phyloP scores from a whole-genome alignment of 2,113 vertebrate genomes.

The Gobius niger region DNA sequence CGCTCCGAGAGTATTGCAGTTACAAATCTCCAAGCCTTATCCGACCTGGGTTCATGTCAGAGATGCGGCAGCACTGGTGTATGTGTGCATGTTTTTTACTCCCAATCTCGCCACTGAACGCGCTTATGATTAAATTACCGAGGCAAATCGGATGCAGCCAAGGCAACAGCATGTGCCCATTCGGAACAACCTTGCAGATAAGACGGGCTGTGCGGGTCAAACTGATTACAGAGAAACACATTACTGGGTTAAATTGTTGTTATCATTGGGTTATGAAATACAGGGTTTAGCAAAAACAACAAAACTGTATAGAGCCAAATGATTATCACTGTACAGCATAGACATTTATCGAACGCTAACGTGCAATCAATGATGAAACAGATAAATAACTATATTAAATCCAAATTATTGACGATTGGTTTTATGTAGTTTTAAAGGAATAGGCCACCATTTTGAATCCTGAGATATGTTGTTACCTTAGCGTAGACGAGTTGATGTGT shows the following conservation, averaged over 20 bases:
- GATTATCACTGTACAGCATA: too few relatives aligned
- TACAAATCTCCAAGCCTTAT: slow-evolving; percentile 34
- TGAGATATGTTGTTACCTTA: too few relatives aligned
- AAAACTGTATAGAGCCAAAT: too few relatives aligned
- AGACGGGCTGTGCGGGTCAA: background rate
- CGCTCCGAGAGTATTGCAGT: slow-evolving; percentile 7
- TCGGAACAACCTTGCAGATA: slow-evolving; percentile 1
- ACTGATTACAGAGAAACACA: slow-evolving; percentile 7
- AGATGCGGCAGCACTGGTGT: slow-evolving; percentile 20
- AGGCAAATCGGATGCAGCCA: slow-evolving; percentile 20
- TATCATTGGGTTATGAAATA: slow-evolving; percentile 18
- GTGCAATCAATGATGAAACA: too few relatives aligned
- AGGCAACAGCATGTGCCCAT: background rate
- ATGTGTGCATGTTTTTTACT: slow-evolving; percentile 15
- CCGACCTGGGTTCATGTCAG: slow-evolving; percentile 34
- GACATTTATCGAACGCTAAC: too few relatives aligned
- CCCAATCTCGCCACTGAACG: slow-evolving; percentile 35
- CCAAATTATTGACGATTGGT: too few relatives aligned
- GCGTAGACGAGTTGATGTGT: too few relatives aligned
- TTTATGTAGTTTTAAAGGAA: too few relatives aligned
- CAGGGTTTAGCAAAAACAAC: background rate
- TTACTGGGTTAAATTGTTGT: slow-evolving; percentile 19
- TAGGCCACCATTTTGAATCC: too few relatives aligned
- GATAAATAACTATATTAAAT: too few relatives aligned
- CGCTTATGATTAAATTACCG: slow-evolving; percentile 49